phyloP scores from a whole-genome alignment of 2,888 invertebrate genomes.

The Hydraecia micacea region DNA sequence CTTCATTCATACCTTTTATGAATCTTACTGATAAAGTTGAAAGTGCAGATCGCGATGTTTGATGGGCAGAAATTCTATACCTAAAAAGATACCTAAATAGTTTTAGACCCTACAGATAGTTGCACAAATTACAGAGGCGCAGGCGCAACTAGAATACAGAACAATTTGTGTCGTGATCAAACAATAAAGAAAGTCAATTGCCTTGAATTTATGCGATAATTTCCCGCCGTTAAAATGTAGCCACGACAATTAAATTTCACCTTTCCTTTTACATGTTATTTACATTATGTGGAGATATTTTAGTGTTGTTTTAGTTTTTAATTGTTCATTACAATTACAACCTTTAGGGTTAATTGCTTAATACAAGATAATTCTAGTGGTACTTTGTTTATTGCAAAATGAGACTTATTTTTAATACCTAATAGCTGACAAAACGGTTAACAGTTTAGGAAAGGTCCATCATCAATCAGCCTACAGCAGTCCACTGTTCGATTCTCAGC shows the following conservation, averaged over 20 bases:
- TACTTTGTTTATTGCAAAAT: constrained; percentile 22
- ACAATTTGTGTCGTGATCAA: constrained; percentile 51
- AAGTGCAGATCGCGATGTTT: background rate
- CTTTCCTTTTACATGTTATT: constrained; percentile 49
- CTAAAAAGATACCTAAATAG: background rate
- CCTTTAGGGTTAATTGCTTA: constrained; percentile 44
- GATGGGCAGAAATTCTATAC: background rate
- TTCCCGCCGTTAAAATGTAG: constrained; percentile 52
- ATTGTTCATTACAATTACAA: constrained; percentile 37
- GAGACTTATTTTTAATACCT: background rate
- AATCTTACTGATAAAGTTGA: background rate
- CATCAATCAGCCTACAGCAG: no score
- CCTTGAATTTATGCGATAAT: constrained; percentile 59
- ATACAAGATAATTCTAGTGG: constrained; percentile 22
- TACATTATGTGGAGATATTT: constrained; percentile 32
- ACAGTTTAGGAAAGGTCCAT: background rate
- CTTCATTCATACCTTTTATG: background rate
- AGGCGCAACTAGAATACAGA: constrained; percentile 17
- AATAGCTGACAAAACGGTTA: background rate
- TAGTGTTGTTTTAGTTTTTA: constrained; percentile 40
- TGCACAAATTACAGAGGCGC: constrained; percentile 14
- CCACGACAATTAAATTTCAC: constrained; percentile 60
- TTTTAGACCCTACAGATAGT: background rate
- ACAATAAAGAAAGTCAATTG: constrained; percentile 51
- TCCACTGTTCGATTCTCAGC: background rate